Evolutionary conservation across 2,888 invertebrate genomes (phyloP), one percentile per base, ranked within the genome.

Genomic region (Dolichomitus sp.): DNA sequence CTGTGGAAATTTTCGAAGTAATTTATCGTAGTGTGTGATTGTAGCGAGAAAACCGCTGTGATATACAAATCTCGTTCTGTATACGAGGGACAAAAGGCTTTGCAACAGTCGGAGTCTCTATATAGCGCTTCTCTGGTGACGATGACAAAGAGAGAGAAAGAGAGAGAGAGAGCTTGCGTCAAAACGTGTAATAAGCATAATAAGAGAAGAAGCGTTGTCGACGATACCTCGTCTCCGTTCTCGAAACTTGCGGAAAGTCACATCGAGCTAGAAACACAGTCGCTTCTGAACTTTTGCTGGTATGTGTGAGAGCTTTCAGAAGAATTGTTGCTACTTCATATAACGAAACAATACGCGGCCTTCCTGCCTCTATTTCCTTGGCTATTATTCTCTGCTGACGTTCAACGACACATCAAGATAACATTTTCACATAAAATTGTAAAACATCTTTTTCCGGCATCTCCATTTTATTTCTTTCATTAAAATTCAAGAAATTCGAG

Each of bases 171-270:
- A 37, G 52, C 12, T 17, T 14, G n/a, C 52, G 33, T 63, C 33
- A 69, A 72, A 72, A 72, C 45, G 48, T 17, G 57, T 73, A 45
- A 73, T 61, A 61, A 73, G 30, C 27, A 73, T 57, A 73, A 73
- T 73, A 37, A 30, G 23, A 17, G 33, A 73, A 57, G 57, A 59
- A 40, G 12, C 61, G 23, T 48, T 33, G 72, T 61, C 61, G 59
- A 61, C 59, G 72, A 48, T 45, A 27, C 37, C 11, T 4, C 48
- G 57, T 57, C 14, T 42, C 42, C 45, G 30, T 17, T 42, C 30
- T 70, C 45, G n/a, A 37, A 73, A 61, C 33, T 73, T 19, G 42
- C 23, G 6, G 48, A 50, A 50, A 59, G 27, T 54, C 23, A 54
- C 27, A 23, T 27, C 23, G 23, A 54, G 54, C 54, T 54, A 7